phyloP scores from a whole-genome alignment of 1,140 invertebrate genomes.

The Oncopodura yosiiana region DNA sequence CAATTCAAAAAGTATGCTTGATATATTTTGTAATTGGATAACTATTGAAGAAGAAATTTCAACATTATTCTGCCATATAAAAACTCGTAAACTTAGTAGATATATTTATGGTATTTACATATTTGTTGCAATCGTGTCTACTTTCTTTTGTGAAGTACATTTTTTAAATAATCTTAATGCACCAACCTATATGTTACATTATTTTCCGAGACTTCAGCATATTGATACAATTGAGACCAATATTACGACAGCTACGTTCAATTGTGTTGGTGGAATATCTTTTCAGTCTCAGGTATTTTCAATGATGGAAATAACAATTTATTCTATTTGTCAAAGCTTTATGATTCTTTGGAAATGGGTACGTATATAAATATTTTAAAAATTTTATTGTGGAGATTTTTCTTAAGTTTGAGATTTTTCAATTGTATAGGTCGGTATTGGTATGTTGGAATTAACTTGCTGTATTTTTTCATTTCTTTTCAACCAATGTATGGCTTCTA shows the following conservation, averaged over 20 bases:
- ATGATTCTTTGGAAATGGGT: slow-evolving; percentile 15
- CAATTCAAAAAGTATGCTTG: neutral
- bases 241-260: too few species aligned
- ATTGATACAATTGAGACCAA: too few species aligned
- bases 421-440: too few species aligned
- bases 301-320: neutral
- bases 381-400: too few species aligned
- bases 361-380: too few species aligned
- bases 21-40: slow-evolving; percentile 2
- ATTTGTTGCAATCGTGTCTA: neutral
- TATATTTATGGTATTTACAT: too few species aligned
- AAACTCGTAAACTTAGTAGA: too few species aligned
- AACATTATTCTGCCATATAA: neutral
- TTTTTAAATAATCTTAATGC: neutral
- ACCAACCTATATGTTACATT: neutral
- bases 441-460: slow-evolving; percentile 2
- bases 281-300: neutral
- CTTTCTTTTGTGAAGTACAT: neutral
- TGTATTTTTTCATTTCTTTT: slow-evolving; percentile 11
- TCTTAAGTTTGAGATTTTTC: too few species aligned
- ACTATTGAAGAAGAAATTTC: neutral
- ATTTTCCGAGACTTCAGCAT: neutral
- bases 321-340: slow-evolving; percentile 3
- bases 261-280: neutral
- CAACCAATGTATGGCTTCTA: neutral